These are phyloP conservation scores for Rhynchonycteris naso DNA, from an alignment of 2,797 vertebrate genomes.

Conservation along the genomic window DNA sequence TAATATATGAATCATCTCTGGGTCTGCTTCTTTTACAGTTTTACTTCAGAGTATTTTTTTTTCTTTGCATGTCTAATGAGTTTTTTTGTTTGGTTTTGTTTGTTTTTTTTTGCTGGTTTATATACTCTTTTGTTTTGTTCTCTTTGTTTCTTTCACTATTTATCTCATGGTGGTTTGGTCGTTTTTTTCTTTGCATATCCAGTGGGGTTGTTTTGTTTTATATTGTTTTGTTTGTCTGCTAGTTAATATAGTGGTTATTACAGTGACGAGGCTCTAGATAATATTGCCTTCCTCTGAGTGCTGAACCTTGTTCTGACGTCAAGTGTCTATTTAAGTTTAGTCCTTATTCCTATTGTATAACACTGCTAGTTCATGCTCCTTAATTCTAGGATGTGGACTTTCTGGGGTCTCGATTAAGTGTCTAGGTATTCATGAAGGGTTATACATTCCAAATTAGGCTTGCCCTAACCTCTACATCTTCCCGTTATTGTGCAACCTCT, in stretches of 20 bases:
- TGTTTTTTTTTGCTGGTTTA: not conserved
- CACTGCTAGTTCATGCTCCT: not conserved
- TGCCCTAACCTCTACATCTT: not conserved
- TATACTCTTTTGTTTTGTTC: not conserved
- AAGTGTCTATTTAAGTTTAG: not conserved
- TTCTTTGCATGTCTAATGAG: not conserved
- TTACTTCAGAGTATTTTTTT: not conserved
- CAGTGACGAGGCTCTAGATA: not conserved
- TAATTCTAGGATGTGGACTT: not conserved
- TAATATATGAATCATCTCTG: not conserved
- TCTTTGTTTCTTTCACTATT: not conserved
- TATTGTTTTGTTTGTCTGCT: not conserved
- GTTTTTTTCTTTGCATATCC: not conserved
- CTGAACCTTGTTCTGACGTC: not conserved
- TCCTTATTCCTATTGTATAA: not conserved
- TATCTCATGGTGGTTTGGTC: not conserved
- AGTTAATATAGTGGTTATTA: not conserved
- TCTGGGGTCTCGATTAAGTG: not conserved
- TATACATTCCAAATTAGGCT: not conserved
- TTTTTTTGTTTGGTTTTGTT: not conserved
- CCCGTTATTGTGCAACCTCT: not conserved
- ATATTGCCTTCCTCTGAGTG: not conserved
- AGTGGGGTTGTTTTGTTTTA: not conserved
- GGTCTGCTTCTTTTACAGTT: constrained; percentile 5
- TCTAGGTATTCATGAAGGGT: not conserved